Percentiles rank a stretch among this genome's conserved stretches.
phyloP scores from a whole-genome alignment of 2,888 invertebrate genomes.

The Trichogramma evanescens region DNA sequence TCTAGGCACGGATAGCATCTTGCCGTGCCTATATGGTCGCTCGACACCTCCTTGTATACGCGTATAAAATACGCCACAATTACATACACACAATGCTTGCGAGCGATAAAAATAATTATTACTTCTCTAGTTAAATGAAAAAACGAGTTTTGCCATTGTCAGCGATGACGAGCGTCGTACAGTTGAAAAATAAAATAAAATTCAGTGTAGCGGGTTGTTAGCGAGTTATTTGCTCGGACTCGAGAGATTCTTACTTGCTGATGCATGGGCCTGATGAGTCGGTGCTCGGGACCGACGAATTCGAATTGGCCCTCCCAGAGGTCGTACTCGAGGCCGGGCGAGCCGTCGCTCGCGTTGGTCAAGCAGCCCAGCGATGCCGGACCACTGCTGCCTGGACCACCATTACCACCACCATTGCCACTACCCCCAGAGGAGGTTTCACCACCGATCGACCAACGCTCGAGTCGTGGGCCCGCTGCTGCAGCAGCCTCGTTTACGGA shows the following conservation, averaged over 20 bases:
- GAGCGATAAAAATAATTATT: too few relatives aligned
- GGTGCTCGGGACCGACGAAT: constrained; percentile 56
- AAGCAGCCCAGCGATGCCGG: constrained; percentile 2
- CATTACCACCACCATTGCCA: constrained; percentile 12
- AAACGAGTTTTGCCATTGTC: too few relatives aligned
- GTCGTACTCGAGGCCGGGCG: constrained; percentile 72
- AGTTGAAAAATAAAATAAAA: too few relatives aligned
- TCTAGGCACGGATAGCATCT: not conserved
- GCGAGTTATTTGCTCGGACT: too few relatives aligned
- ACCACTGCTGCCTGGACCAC: constrained; percentile 18
- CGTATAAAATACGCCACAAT: too few relatives aligned
- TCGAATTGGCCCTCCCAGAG: constrained; percentile 87
- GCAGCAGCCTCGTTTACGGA: not conserved
- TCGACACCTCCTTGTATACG: too few relatives aligned
- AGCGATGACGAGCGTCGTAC: too few relatives aligned
- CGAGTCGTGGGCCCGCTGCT: not conserved
- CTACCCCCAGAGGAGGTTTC: constrained; percentile 9
- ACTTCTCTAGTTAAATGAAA: too few relatives aligned
- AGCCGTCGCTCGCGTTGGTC: constrained; percentile 24
- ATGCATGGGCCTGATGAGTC: constrained; percentile 26
- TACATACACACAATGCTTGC: too few relatives aligned
- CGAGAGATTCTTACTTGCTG: constrained; percentile 16
- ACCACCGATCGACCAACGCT: constrained; percentile 8
- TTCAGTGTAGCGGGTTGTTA: too few relatives aligned
- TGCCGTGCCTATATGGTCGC: too few relatives aligned